These are phyloP conservation scores for Sipha flava DNA, from an alignment of 1,140 invertebrate species.

Conservation along the genomic window DNA sequence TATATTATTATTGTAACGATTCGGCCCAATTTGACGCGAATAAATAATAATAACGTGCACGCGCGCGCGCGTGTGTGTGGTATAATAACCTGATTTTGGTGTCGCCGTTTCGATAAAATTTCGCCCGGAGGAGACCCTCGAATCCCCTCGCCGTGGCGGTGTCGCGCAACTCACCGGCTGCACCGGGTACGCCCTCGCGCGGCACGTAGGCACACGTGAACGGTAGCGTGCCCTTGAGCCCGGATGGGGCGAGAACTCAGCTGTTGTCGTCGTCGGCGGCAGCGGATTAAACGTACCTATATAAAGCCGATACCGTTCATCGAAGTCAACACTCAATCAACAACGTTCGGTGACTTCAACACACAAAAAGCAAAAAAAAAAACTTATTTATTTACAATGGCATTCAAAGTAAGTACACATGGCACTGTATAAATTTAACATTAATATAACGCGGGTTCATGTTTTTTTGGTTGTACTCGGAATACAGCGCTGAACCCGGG, in stretches of 20 bases:
- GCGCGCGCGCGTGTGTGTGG: neutral
- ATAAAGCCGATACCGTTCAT: neutral
- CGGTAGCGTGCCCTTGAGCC: no score
- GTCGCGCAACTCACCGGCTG: neutral
- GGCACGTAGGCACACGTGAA: no score
- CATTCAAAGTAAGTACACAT: neutral
- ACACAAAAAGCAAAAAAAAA: neutral
- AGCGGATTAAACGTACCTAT: neutral
- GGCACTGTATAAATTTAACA: no score
- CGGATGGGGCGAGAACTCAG: no score
- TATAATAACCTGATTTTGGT: neutral
- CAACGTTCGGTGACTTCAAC: neutral
- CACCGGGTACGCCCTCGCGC: neutral
- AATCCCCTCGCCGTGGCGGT: neutral
- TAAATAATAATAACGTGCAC: neutral
- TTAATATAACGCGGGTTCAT: no score
- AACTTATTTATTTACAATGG: neutral
- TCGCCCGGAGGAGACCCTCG: neutral
- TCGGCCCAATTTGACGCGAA: neutral
- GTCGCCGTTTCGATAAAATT: neutral
- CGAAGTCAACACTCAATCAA: neutral
- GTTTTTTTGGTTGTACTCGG: no score
- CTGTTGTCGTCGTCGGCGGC: neutral
- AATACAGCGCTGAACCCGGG: no score
- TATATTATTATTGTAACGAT: no score